Evolutionary conservation across 2,888 invertebrate genomes (phyloP).

Genomic region (Cantharis rustica): DNA sequence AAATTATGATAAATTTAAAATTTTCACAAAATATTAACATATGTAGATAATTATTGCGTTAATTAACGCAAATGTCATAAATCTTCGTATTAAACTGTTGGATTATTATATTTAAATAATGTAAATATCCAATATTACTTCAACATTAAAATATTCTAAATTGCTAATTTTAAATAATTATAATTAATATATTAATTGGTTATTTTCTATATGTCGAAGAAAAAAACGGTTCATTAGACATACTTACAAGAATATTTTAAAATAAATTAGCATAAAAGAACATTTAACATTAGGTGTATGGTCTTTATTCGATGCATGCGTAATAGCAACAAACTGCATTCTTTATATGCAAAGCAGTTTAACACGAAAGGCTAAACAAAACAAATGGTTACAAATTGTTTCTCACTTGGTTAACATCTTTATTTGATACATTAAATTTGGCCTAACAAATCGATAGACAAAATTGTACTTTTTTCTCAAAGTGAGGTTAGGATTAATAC

Average conservation of each 20-base stretch:
- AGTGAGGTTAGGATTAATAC: background rate
- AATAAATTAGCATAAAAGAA: slow-evolving; percentile 25
- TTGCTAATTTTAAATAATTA: background rate
- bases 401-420: slow-evolving; percentile 31
- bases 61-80: background rate
- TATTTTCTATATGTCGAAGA: slow-evolving; percentile 1
- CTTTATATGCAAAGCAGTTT: slow-evolving; percentile 39
- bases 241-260: slow-evolving; percentile 20
- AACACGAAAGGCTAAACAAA: slow-evolving; percentile 32
- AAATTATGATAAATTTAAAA: background rate
- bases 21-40: background rate
- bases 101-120: background rate
- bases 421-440: slow-evolving; percentile 16
- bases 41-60: background rate
- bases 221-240: slow-evolving; percentile 26
- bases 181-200: slow-evolving; percentile 16
- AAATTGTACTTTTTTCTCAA: too few relatives aligned
- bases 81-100: background rate
- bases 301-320: slow-evolving; percentile 26
- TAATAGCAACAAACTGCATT: slow-evolving; percentile 27
- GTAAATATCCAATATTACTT: background rate
- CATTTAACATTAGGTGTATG: slow-evolving; percentile 2
- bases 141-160: background rate
- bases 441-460: too few relatives aligned
- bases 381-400: slow-evolving; percentile 40